Evolutionary conservation across 2,113 vertebrate genomes (phyloP).

Genomic region (Erythrolamprus reginae): DNA sequence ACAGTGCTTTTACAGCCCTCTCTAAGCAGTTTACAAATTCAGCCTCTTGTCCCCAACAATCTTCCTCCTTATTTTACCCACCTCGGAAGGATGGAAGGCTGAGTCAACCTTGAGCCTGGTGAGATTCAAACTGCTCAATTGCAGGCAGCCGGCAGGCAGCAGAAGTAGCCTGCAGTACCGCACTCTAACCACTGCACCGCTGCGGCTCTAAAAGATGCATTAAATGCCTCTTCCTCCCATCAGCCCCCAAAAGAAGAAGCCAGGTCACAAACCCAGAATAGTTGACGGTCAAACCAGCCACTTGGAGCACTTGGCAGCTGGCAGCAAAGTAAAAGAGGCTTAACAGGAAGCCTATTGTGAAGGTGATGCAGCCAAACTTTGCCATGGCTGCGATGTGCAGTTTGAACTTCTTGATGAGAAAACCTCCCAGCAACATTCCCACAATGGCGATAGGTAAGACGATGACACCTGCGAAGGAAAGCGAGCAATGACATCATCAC

Average conservation of each 20-base stretch:
- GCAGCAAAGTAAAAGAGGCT: constrained; percentile 71
- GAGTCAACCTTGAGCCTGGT: too few species aligned
- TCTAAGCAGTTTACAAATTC: too few species aligned
- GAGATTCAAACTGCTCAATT: too few species aligned
- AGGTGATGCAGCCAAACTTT: constrained; percentile 73
- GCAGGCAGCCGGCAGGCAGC: too few species aligned
- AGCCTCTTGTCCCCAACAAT: too few species aligned
- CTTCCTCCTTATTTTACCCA: too few species aligned
- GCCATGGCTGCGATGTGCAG: constrained; percentile 72
- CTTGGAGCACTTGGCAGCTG: constrained; percentile 74
- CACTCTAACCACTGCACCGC: too few species aligned
- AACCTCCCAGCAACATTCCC: constrained; percentile 82
- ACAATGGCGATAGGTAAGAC: constrained; percentile 73
- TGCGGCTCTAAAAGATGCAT: neutral
- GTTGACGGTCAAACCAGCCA: constrained; percentile 76
- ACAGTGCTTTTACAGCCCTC: too few species aligned
- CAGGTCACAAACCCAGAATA: constrained; percentile 74
- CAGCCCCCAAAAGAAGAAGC: neutral
- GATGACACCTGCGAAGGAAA: constrained; percentile 68
- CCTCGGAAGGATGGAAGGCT: too few species aligned
- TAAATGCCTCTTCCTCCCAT: neutral
- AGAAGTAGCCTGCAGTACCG: too few species aligned
- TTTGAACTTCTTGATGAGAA: constrained; percentile 83
- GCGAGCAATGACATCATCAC: neutral
- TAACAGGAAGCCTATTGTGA: constrained; percentile 65